Evolutionary conservation across 2,797 vertebrate species (phyloP).

Genomic region (Apogon hyalosoma): DNA sequence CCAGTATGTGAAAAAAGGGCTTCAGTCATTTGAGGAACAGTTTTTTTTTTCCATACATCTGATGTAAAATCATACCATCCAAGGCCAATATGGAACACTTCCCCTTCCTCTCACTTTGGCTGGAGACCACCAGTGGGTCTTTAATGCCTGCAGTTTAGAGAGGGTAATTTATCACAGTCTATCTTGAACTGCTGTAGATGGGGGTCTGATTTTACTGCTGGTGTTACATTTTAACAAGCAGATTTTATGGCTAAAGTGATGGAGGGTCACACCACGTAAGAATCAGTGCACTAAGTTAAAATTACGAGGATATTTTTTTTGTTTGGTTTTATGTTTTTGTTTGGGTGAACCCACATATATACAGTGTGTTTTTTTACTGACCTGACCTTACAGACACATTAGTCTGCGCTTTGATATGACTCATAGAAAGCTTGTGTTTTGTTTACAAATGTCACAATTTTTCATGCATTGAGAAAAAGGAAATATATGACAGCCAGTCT

Average conservation of each 20-base stretch:
- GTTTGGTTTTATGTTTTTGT: conserved; percentile 1
- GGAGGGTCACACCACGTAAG: conserved; percentile 55
- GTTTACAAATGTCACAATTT: conserved; percentile 8
- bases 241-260: conserved; percentile 61
- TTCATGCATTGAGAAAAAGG: conserved; percentile 9
- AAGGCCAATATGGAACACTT: conserved; percentile 31
- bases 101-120: conserved; percentile 34
- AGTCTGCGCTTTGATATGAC: too few relatives aligned
- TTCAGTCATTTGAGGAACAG: neutral
- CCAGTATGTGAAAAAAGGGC: neutral
- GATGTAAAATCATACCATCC: conserved; percentile 30
- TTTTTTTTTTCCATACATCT: conserved; percentile 18
- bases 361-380: too few relatives aligned
- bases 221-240: conserved; percentile 70
- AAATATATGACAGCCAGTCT: conserved; percentile 39
- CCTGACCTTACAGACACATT: too few relatives aligned
- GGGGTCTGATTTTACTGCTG: conserved; percentile 64
- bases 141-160: conserved; percentile 47
- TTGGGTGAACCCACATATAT: too few relatives aligned
- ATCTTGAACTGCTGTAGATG: conserved; percentile 50
- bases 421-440: neutral
- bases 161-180: conserved; percentile 67
- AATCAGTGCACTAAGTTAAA: conserved; percentile 33
- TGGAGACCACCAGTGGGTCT: conserved; percentile 50
- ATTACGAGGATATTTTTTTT: conserved; percentile 17